Percentiles rank a stretch among this genome's conserved stretches.
phyloP scores from a whole-genome alignment of 2,797 vertebrate genomes.

The Takifugu rubripes region DNA sequence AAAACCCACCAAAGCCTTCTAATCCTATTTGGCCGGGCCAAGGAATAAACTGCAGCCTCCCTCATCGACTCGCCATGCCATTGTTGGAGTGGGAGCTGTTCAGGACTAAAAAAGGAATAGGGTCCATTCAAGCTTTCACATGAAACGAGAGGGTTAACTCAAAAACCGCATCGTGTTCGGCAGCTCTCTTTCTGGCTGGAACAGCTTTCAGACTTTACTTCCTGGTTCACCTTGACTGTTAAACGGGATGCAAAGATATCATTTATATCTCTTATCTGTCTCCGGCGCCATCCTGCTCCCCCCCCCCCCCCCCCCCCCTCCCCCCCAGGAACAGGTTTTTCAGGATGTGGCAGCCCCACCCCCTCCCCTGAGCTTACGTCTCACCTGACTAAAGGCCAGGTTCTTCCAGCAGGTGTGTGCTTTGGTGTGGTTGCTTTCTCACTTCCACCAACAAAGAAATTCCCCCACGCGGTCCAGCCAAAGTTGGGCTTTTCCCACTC shows the following conservation, averaged over 20 bases:
- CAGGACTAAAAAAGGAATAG: conserved; percentile 39
- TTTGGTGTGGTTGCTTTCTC: conserved; percentile 18
- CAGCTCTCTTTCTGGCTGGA: not conserved
- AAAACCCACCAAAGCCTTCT: conserved; percentile 57
- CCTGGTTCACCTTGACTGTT: conserved; percentile 13
- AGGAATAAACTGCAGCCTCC: conserved; percentile 54
- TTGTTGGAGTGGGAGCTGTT: conserved; percentile 32
- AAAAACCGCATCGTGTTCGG: not conserved
- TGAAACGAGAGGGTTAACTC: conserved; percentile 14
- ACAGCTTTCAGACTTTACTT: conserved; percentile 4
- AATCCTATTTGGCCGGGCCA: conserved; percentile 56
- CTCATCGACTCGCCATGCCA: conserved; percentile 21
- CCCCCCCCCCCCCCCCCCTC: conserved; percentile 2
- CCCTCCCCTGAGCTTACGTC: conserved; percentile 10
- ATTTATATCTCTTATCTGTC: conserved; percentile 14
- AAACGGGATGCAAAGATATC: conserved; percentile 24
- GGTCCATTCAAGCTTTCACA: conserved; percentile 12
- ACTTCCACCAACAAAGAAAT: conserved; percentile 21
- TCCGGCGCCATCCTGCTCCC: conserved; percentile 5
- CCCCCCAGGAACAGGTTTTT: conserved; percentile 44
- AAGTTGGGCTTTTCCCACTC: conserved; percentile 15
- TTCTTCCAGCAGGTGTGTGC: conserved; percentile 19
- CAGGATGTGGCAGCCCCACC: conserved; percentile 1
- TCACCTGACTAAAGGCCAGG: conserved; percentile 23
- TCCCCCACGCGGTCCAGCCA: conserved; percentile 13